Conservation (phyloP, 2,113 vertebrate genomes). For the Pelmatolapia mariae region DNA sequence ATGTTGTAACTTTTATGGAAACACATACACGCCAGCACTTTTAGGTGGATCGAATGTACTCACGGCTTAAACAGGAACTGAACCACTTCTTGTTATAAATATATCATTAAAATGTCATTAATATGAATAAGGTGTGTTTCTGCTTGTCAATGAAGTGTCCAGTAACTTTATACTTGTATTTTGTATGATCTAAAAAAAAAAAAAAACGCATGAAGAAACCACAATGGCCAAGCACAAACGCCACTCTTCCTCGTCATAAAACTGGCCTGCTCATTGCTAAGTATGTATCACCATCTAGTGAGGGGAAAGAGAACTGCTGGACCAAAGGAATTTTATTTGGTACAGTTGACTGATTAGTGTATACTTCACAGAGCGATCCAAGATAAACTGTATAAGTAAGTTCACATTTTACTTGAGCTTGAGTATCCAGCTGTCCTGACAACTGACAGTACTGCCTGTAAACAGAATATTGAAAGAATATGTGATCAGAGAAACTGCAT, state of each 20-base stretch:
- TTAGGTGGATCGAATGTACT: not conserved
- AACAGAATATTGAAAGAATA: not conserved
- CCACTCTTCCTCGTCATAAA: not conserved
- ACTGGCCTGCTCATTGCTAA: not conserved
- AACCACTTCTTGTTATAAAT: not conserved
- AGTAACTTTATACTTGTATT: not conserved
- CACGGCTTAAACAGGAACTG: not conserved
- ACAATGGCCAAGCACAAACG: not conserved
- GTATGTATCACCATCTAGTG: constrained; percentile 49
- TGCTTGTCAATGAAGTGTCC: not conserved
- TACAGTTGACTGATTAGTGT: not conserved
- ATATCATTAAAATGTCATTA: not conserved
- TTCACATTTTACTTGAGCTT: not conserved
- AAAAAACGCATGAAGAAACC: not conserved
- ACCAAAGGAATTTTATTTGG: not conserved
- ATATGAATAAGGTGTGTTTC: not conserved
- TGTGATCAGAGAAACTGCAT: not conserved
- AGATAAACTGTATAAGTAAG: not conserved
- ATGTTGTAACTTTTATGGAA: not conserved
- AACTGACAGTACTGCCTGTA: not conserved
- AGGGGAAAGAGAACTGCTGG: not conserved
- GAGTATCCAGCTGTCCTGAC: not conserved
- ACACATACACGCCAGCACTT: not conserved
- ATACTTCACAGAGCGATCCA: not conserved
- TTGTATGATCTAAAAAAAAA: not conserved